Conservation (phyloP, 2,888 invertebrate species). For the Callosobruchus maculatus region DNA sequence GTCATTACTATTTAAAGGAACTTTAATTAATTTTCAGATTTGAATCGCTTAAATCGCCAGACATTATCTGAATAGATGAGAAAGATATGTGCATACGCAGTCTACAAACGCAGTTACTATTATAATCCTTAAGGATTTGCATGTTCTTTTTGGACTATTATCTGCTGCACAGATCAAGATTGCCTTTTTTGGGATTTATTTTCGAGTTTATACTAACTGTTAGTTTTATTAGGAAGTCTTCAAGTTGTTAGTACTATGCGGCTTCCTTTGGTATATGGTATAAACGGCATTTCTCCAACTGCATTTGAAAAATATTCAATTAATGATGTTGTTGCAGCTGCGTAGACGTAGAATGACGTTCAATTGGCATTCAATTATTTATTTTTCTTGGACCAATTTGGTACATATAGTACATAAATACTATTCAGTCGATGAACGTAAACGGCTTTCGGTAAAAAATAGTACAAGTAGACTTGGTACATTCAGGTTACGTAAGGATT, state of each 20-base stretch:
- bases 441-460: too few relatives aligned
- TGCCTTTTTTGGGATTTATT: not conserved
- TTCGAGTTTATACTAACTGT: not conserved
- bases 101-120: not conserved
- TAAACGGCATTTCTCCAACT: not conserved
- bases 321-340: not conserved
- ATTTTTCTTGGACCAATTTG: not conserved
- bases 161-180: not conserved
- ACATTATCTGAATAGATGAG: not conserved
- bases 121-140: not conserved
- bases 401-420: not conserved
- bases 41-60: not conserved
- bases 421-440: not conserved
- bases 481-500: too few relatives aligned
- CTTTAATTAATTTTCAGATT: conserved; percentile 27
- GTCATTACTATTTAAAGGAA: conserved; percentile 31
- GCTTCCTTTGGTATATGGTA: not conserved
- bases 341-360: not conserved
- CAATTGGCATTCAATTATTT: not conserved
- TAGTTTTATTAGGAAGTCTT: not conserved
- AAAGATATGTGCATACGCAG: not conserved
- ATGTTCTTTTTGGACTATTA: not conserved
- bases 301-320: not conserved
- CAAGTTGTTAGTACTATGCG: not conserved
- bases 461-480: too few relatives aligned